Base-by-base conservation (phyloP, 2,797 vertebrate genomes). In the Onychomys arenicola region DNA sequence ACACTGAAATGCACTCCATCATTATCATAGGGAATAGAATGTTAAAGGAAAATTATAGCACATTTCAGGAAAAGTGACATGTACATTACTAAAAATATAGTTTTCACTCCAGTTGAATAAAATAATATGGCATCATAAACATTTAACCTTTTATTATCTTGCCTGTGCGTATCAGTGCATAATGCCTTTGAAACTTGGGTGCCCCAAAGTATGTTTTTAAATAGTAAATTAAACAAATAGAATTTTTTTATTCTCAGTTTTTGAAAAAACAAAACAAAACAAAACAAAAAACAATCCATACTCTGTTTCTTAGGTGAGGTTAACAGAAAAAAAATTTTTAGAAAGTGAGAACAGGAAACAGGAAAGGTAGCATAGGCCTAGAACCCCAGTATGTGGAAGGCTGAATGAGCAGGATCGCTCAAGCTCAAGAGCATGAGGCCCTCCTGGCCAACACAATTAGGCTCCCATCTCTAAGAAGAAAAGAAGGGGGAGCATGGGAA, bases 41-140 rank as follows among this genome's bases (percentile, higher is more conserved):
- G 6, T 8, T 93, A 78, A 85, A 80, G n/a, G 8, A 67, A 96
- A 90, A 94, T 52, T 34, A 87, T 14, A 57, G 71, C 5, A 83
- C 23, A 77, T 81, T 57, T 71, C 61, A 90, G 40, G 57, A 85
- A 92, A 92, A 90, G 69, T 65, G 27, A 82, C 9, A 89, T 67
- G 85, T 88, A 25, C 4, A 77, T 40, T 90, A 84, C 32, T 81
- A 80, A 93, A 67, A 71, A 14, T 46, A 93, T 55, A 82, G 75
- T 94, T 91, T 75, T 83, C 23, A 86, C 52, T 81, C 40, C 1
- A 93, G 19, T 3, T 6, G 6, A 86, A 90, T 61, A 84, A 37
- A 6, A 80, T 14, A 65, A 67, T 75, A 91, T 11, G 96, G 27
- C 13, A 87, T 16, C 73, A 84, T 17, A 78, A 73, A 43, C 73